These are phyloP conservation scores for Myxocyprinus asiaticus DNA, from an alignment of 2,113 vertebrate species.

Conservation along the genomic window DNA sequence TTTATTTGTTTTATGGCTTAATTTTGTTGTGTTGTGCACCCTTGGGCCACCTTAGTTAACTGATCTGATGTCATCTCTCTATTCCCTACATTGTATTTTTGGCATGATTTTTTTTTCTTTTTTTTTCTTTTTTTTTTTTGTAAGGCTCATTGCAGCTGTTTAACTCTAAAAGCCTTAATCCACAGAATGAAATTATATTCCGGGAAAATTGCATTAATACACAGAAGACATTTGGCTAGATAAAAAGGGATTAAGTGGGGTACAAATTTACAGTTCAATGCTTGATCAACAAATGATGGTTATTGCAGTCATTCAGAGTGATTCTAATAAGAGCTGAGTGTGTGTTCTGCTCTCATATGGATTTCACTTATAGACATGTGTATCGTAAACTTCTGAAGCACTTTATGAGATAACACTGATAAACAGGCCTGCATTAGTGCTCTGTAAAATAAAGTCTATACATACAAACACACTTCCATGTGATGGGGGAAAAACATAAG, in stretches of 20 bases:
- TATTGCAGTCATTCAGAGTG: slow-evolving; percentile 10
- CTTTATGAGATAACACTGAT: too few species aligned
- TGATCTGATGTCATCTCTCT: not conserved
- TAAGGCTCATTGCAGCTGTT: not conserved
- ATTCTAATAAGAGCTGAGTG: not conserved
- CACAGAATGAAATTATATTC: slow-evolving; percentile 29
- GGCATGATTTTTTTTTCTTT: not conserved
- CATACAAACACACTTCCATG: not conserved
- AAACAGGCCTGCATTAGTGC: too few species aligned
- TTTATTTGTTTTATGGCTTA: too few species aligned
- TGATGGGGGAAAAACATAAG: not conserved
- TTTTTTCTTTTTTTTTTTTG: too few species aligned
- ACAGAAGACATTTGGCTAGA: slow-evolving; percentile 15
- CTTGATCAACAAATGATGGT: slow-evolving; percentile 34
- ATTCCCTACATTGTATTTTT: not conserved
- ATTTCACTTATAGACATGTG: not conserved
- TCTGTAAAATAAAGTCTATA: not conserved
- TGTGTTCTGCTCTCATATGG: not conserved
- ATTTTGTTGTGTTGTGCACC: too few species aligned
- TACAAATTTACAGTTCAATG: slow-evolving; percentile 15
- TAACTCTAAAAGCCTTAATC: slow-evolving; percentile 12
- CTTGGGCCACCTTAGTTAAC: not conserved
- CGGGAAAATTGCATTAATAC: slow-evolving; percentile 22
- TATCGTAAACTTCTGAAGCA: too few species aligned
- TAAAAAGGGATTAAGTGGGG: slow-evolving; percentile 39